phyloP scores from a whole-genome alignment of 2,797 vertebrate genomes.

The Syngnathus acus region DNA sequence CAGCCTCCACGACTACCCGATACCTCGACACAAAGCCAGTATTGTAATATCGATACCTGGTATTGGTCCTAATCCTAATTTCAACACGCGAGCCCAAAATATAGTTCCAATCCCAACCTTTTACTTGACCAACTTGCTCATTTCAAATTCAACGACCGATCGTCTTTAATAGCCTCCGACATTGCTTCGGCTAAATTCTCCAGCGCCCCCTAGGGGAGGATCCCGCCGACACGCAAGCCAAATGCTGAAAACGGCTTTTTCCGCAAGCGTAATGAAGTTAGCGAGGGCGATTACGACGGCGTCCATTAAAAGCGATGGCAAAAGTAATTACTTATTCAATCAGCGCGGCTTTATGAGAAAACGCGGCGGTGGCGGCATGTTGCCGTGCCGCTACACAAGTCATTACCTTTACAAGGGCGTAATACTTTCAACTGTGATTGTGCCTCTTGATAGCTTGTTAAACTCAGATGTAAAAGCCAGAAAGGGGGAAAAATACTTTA shows the following conservation, averaged over 20 bases:
- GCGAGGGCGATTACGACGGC: conserved; percentile 57
- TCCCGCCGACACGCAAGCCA: conserved; percentile 45
- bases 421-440: conserved; percentile 49
- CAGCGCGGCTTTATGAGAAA: conserved; percentile 55
- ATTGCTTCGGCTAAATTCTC: background rate
- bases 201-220: conserved; percentile 21
- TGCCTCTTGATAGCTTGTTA: conserved; percentile 53
- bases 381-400: conserved; percentile 45
- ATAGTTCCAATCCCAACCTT: too few species aligned
- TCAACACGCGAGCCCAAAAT: too few species aligned
- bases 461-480: conserved; percentile 13
- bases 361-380: conserved; percentile 42
- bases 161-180: too few species aligned
- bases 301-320: conserved; percentile 67
- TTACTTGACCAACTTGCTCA: background rate
- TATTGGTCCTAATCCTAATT: too few species aligned
- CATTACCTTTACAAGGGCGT: conserved; percentile 54
- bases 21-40: too few species aligned
- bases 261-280: conserved; percentile 67
- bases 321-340: conserved; percentile 74
- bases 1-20: too few species aligned
- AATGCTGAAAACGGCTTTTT: conserved; percentile 64
- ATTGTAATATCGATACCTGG: too few species aligned
- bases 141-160: background rate
- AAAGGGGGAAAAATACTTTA: background rate